phyloP scores from a whole-genome alignment of 1,140 invertebrate species.

The Tribolium castaneum region DNA sequence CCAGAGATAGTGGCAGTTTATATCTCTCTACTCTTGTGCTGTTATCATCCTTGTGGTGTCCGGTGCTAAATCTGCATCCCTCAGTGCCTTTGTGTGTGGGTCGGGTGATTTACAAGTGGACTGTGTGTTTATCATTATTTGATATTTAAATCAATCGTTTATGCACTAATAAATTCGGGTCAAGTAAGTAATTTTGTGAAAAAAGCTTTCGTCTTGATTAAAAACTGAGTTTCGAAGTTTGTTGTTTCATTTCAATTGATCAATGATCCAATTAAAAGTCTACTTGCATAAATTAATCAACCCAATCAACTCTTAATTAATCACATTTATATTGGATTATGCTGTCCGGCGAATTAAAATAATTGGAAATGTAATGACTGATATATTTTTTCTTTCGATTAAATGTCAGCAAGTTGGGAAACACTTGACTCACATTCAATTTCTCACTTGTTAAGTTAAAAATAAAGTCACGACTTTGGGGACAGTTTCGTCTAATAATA shows the following conservation, averaged over 20 bases:
- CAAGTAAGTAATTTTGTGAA: background rate
- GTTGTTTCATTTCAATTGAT: background rate
- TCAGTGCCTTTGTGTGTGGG: background rate
- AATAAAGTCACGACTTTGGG: background rate
- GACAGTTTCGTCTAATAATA: background rate
- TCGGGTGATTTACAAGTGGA: background rate
- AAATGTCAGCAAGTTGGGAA: background rate
- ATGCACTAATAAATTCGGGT: background rate
- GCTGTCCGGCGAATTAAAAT: background rate
- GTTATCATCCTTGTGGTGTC: slow-evolving; percentile 18
- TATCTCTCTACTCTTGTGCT: slow-evolving; percentile 13
- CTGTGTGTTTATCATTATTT: slow-evolving; percentile 1
- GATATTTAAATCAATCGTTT: background rate
- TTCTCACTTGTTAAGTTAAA: background rate
- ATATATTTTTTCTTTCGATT: background rate
- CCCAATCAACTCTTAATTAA: background rate
- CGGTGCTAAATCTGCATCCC: slow-evolving; percentile 32
- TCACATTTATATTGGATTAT: background rate
- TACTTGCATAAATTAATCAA: background rate
- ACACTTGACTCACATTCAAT: background rate
- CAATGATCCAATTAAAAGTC: background rate
- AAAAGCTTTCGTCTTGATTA: no score
- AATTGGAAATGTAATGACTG: background rate
- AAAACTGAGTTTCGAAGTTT: background rate
- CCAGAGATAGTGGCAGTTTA: slow-evolving; percentile 29